Evolutionary conservation across 37 sponge, comb jelly and placozoan species (phyloP).

Genomic region (Beroe ovata): DNA sequence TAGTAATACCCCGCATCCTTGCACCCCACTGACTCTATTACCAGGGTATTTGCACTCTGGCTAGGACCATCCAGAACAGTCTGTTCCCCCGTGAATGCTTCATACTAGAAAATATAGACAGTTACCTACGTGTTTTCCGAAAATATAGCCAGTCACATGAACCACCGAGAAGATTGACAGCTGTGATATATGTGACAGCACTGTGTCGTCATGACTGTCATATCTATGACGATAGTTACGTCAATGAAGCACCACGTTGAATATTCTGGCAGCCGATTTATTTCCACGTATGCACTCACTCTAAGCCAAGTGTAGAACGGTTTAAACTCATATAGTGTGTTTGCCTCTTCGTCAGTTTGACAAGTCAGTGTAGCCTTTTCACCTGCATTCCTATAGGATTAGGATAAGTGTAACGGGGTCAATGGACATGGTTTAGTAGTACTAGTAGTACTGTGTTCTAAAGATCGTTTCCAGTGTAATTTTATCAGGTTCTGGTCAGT

Average conservation of each 20-base stretch:
- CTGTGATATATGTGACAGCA: too few relatives aligned
- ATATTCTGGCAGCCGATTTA: too few relatives aligned
- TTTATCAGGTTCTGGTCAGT: too few relatives aligned
- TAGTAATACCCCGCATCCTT: background rate
- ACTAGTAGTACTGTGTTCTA: too few relatives aligned
- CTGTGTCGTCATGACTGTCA: too few relatives aligned
- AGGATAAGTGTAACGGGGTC: too few relatives aligned
- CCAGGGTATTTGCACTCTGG: background rate
- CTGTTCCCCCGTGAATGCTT: background rate
- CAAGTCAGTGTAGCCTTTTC: constrained; percentile 32
- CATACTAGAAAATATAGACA: background rate
- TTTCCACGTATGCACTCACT: too few relatives aligned
- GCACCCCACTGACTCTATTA: background rate
- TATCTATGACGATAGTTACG: too few relatives aligned
- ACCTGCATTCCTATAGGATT: constrained; percentile 13
- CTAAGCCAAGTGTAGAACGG: constrained; percentile 17
- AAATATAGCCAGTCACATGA: background rate
- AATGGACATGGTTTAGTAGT: too few relatives aligned
- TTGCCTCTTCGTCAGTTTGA: constrained; percentile 30
- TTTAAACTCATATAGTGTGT: constrained; percentile 17
- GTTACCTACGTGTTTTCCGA: background rate
- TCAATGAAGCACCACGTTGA: too few relatives aligned
- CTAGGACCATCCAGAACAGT: background rate
- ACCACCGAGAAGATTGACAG: too few relatives aligned
- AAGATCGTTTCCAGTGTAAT: too few relatives aligned